phyloP scores from a whole-genome alignment of 2,888 invertebrate genomes.

The Eupithecia tripunctaria region DNA sequence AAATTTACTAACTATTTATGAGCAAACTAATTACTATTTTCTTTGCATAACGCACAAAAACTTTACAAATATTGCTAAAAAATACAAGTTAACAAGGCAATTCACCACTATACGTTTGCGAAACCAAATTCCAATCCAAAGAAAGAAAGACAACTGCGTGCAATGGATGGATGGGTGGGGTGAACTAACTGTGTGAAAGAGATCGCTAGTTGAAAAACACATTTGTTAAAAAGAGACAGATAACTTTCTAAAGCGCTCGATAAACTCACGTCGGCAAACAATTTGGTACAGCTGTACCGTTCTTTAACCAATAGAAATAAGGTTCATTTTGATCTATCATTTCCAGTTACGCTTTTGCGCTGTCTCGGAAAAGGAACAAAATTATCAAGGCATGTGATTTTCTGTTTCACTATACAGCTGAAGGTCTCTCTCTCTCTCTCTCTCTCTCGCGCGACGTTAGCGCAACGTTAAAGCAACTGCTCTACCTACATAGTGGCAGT shows the following conservation, averaged over 20 bases:
- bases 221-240: slow-evolving; percentile 58
- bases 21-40: background rate
- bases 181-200: slow-evolving; percentile 56
- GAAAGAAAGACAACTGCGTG: slow-evolving; percentile 56
- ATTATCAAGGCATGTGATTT: background rate
- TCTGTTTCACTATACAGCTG: background rate
- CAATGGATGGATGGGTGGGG: slow-evolving; percentile 55
- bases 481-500: too few relatives aligned
- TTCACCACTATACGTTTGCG: slow-evolving; percentile 54
- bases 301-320: background rate
- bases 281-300: slow-evolving; percentile 23
- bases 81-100: slow-evolving; percentile 38
- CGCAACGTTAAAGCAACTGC: too few relatives aligned
- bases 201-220: slow-evolving; percentile 23
- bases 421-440: slow-evolving; percentile 16
- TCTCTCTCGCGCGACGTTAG: background rate
- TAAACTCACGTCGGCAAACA: slow-evolving; percentile 44
- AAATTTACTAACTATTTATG: background rate
- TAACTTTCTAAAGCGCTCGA: slow-evolving; percentile 58
- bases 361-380: slow-evolving; percentile 1
- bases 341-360: background rate
- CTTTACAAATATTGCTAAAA: background rate
- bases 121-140: slow-evolving; percentile 60
- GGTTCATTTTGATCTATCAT: slow-evolving; percentile 17
- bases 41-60: background rate